Conservation (phyloP, 2,113 vertebrate species). For the Ptychochromis oligacanthus region DNA sequence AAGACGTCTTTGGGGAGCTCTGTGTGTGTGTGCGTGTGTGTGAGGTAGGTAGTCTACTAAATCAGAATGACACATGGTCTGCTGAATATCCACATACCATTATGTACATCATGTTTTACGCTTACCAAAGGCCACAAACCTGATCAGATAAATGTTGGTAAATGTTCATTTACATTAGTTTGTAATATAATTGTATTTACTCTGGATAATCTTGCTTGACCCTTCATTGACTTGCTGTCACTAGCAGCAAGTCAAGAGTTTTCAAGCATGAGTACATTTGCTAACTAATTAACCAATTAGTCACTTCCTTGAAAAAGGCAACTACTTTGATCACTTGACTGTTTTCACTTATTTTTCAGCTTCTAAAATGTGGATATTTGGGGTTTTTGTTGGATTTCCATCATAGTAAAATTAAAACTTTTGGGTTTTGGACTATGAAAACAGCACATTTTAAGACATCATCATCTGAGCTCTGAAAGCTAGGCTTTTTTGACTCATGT, state of each 20-base stretch:
- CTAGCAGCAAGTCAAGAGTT: too few relatives aligned
- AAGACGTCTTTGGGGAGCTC: slow-evolving; percentile 40
- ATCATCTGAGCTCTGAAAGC: neutral
- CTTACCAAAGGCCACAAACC: neutral
- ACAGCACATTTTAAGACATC: neutral
- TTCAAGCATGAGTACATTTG: neutral
- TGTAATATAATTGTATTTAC: neutral
- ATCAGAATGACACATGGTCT: slow-evolving; percentile 14
- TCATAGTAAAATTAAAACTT: neutral
- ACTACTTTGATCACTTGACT: neutral
- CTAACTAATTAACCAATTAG: neutral
- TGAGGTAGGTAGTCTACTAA: slow-evolving; percentile 7
- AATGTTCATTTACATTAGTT: neutral
- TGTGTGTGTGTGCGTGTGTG: slow-evolving; percentile 17
- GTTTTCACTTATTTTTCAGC: neutral
- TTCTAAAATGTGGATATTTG: neutral
- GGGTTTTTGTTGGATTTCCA: neutral
- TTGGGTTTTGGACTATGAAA: neutral
- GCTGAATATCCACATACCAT: neutral
- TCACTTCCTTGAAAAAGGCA: neutral
- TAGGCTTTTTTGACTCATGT: neutral
- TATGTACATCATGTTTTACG: neutral
- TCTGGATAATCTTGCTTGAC: neutral
- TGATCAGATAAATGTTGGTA: neutral
- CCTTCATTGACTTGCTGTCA: neutral